These are phyloP conservation scores for Apolygus lucorum DNA, from an alignment of 1,140 invertebrate genomes.

Conservation along the genomic window DNA sequence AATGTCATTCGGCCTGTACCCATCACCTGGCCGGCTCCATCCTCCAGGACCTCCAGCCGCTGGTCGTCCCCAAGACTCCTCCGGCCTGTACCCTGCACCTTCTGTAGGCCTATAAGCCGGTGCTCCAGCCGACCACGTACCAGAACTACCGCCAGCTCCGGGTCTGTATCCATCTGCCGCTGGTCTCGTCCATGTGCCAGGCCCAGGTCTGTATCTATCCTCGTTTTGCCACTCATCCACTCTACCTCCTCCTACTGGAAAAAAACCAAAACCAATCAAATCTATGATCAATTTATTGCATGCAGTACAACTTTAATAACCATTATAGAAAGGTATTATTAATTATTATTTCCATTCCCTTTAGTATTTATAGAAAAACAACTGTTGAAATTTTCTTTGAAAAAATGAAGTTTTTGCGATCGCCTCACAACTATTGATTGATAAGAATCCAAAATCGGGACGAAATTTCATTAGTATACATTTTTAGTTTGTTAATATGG, in stretches of 20 bases:
- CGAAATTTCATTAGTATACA: too few relatives aligned
- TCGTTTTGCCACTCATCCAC: neutral
- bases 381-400: too few relatives aligned
- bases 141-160: neutral
- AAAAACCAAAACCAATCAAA: too few relatives aligned
- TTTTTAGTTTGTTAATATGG: too few relatives aligned
- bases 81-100: neutral
- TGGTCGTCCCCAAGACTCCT: neutral
- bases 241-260: conserved; percentile 1
- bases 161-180: neutral
- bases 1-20: conserved; percentile 1
- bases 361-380: too few relatives aligned
- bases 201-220: neutral
- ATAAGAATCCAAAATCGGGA: too few relatives aligned
- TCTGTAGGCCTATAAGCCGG: neutral
- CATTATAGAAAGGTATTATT: too few relatives aligned
- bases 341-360: too few relatives aligned
- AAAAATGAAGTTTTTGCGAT: too few relatives aligned
- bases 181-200: neutral
- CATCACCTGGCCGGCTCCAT: neutral
- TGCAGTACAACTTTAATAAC: too few relatives aligned
- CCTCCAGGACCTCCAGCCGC: neutral
- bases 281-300: too few relatives aligned
- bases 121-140: neutral
- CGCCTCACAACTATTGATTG: too few relatives aligned